Evolutionary conservation across 53 echinoderm and acorn worm genomes (phyloP).

Genomic region (Temnopleurus reevesii): DNA sequence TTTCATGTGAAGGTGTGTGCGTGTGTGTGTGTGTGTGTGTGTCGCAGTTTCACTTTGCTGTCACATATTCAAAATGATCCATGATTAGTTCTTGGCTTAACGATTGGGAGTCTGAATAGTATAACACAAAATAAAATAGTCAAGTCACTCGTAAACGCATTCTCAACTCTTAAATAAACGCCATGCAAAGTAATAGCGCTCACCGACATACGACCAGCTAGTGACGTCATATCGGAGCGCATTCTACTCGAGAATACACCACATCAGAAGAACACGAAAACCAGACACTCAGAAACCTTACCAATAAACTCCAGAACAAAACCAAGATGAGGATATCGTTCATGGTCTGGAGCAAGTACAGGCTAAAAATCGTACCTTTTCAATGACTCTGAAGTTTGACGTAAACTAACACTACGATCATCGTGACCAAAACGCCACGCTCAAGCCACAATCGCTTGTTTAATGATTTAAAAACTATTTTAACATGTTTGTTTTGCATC

Average conservation of each 20-base stretch:
- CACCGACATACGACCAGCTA: neutral
- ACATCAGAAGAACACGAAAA: neutral
- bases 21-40: no score
- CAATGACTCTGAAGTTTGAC: neutral
- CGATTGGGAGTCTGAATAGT: no score
- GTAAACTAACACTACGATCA: neutral
- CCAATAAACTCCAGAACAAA: neutral
- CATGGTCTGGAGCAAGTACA: neutral
- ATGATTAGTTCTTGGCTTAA: no score
- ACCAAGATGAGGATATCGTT: neutral
- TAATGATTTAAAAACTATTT: neutral
- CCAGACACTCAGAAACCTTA: neutral
- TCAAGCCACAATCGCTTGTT: neutral
- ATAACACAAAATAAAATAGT: no score
- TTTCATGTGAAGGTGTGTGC: no score
- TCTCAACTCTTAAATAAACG: no score
- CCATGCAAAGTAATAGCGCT: no score
- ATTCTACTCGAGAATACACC: neutral
- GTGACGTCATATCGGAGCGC: neutral
- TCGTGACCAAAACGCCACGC: neutral
- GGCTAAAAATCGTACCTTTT: neutral
- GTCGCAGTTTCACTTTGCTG: no score
- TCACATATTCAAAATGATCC: no score
- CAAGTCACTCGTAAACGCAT: no score
- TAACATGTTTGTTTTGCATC: neutral